These are phyloP conservation scores for Oncopeltus fasciatus DNA, from an alignment of 1,140 invertebrate species.

Conservation along the genomic window DNA sequence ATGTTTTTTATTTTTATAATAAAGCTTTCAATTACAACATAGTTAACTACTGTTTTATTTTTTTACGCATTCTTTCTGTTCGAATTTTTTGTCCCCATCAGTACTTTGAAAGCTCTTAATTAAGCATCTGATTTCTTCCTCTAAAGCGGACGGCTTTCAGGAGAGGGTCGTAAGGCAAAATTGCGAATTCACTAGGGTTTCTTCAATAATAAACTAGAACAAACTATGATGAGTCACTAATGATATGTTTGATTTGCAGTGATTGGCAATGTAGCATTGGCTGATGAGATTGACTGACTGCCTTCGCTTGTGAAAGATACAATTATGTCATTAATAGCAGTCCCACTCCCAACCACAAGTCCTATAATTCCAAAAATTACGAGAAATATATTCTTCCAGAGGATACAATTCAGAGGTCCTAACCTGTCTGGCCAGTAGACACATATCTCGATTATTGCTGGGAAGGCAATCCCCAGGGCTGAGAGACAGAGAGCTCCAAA, in stretches of 20 bases:
- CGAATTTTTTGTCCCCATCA: too few species aligned
- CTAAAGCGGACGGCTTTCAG: not conserved
- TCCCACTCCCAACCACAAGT: constrained; percentile 52
- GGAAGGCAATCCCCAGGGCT: constrained; percentile 66
- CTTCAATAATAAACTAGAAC: not conserved
- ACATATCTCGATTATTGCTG: constrained; percentile 63
- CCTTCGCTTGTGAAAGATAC: constrained; percentile 23
- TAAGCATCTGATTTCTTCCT: too few species aligned
- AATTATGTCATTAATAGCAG: constrained; percentile 46
- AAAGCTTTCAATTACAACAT: too few species aligned
- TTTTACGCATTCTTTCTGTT: too few species aligned
- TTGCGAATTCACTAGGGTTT: not conserved
- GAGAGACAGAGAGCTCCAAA: constrained; percentile 70
- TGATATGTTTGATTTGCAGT: not conserved
- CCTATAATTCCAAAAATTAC: constrained; percentile 51
- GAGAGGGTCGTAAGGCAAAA: not conserved
- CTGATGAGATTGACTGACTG: not conserved
- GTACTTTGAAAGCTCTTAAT: too few species aligned
- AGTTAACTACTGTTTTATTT: too few species aligned
- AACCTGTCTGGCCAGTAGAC: constrained; percentile 37
- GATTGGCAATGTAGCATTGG: not conserved
- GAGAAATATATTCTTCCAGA: constrained; percentile 52
- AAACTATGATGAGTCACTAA: not conserved
- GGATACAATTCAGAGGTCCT: constrained; percentile 30
- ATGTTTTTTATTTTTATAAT: too few species aligned